These are phyloP conservation scores for Vireo altiloquus DNA, from an alignment of 2,113 vertebrate species.

Conservation along the genomic window DNA sequence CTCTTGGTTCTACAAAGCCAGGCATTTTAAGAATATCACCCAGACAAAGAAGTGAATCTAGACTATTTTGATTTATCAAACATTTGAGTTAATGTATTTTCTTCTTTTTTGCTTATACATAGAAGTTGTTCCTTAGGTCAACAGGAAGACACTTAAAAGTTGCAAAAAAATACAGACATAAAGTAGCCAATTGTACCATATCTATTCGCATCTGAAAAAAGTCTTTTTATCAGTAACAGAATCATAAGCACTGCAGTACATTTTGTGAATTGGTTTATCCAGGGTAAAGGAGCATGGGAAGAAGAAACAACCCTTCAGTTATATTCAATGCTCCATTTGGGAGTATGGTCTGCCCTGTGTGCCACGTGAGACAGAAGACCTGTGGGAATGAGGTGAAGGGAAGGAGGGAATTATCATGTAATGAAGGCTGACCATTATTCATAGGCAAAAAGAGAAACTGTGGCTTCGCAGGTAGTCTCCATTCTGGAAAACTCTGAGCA, in stretches of 20 bases:
- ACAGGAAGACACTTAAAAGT: background rate
- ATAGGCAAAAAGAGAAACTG: background rate
- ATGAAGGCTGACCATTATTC: background rate
- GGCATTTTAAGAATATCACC: background rate
- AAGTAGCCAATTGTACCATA: background rate
- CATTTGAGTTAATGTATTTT: background rate
- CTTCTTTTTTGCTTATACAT: background rate
- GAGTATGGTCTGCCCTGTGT: background rate
- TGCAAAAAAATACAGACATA: background rate
- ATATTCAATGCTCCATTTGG: background rate
- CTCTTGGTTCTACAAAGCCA: background rate
- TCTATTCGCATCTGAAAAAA: background rate
- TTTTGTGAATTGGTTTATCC: background rate
- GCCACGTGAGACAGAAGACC: background rate
- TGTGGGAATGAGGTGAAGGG: background rate
- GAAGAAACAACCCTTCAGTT: background rate
- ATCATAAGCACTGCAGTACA: background rate
- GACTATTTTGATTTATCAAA: background rate
- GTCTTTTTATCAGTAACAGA: background rate
- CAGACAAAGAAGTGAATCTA: background rate
- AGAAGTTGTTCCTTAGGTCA: background rate
- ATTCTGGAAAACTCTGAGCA: background rate
- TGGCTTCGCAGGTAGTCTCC: background rate
- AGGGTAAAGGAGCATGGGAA: fast-evolving
- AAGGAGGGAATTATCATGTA: background rate